Base-by-base conservation (phyloP, 2,888 invertebrate genomes). In the Tyria jacobaeae region DNA sequence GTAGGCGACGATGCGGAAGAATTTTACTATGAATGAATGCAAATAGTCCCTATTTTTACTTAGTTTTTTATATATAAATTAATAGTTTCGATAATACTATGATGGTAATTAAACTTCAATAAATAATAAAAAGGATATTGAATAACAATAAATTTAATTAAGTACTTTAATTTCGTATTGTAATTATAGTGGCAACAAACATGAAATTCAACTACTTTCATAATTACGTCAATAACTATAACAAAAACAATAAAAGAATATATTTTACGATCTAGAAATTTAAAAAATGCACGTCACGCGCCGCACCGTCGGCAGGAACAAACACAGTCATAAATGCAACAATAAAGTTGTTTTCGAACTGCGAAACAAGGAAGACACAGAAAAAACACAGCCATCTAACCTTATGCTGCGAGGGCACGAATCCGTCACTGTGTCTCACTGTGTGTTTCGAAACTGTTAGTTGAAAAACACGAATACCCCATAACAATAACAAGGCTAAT, bases 401-500 rank as follows among this genome's bases (percentile, higher is more conserved):
- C 47, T 7, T 17, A 54, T 57, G 57, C 53, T 41, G 27, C 48
- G 44, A 54, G 39, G 39, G 54, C 53, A 59, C 51, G 35, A 61
- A 56, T 60, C 66, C 34, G 50, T 68, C 77, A 62, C 68, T 68
- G 73, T 68, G 71, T 60, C 51, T 58, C 66, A 74, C 74, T 57
- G 76, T 70, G 70, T 64, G 67, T 68, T 70, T 73, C 64, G 75
- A 77, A 66, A 70, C 48, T 63, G 51, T 68, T 71, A 74, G 78
- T 69, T 81, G 80, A 78, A 82, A 79, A 76, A 77, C 82, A 59
- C 68, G 76, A 73, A 76, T 75, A 75, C 71, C 78, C 82, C 81
- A 85, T 86, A 87, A 88, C 87, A 88, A 89, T 89, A 91, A 90
- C 90, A 82, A 87, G 90, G 87, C 87, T 82, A 88, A 91, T 91